These are phyloP conservation scores for Carabus problematicus DNA, from an alignment of 2,888 invertebrate genomes.

Conservation along the genomic window DNA sequence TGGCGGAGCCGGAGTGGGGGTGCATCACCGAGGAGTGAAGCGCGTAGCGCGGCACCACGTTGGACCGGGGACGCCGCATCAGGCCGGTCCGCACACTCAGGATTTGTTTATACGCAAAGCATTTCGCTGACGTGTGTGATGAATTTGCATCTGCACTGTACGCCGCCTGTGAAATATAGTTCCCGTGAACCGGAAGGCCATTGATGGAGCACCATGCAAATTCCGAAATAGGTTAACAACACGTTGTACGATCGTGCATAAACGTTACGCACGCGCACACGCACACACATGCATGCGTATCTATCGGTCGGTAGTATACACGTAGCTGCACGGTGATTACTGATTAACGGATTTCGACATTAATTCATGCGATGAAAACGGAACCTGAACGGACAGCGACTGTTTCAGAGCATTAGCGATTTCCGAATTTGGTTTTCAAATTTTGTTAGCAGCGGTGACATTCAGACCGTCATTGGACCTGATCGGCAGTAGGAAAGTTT, in stretches of 20 bases:
- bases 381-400: background rate
- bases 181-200: constrained; percentile 36
- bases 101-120: constrained; percentile 6
- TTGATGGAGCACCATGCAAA: constrained; percentile 40
- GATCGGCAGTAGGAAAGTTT: no score
- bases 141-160: constrained; percentile 31
- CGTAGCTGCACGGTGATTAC: background rate
- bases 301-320: no score
- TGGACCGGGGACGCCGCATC: no score
- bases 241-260: background rate
- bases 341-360: constrained; percentile 12
- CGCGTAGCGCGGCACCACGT: no score
- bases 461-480: no score
- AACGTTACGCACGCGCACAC: background rate
- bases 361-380: constrained; percentile 2
- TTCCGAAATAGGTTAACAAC: constrained; percentile 36
- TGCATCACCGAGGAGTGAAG: no score
- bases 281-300: background rate
- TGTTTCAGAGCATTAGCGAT: background rate
- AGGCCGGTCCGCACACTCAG: background rate
- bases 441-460: no score
- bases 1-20: no score
- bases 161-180: constrained; percentile 35
- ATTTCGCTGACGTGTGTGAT: constrained; percentile 24
- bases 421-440: background rate